Evolutionary conservation across 2,888 invertebrate species (phyloP), one percentile per base, ranked within the genome.

Genomic region (Polyommatus icarus): DNA sequence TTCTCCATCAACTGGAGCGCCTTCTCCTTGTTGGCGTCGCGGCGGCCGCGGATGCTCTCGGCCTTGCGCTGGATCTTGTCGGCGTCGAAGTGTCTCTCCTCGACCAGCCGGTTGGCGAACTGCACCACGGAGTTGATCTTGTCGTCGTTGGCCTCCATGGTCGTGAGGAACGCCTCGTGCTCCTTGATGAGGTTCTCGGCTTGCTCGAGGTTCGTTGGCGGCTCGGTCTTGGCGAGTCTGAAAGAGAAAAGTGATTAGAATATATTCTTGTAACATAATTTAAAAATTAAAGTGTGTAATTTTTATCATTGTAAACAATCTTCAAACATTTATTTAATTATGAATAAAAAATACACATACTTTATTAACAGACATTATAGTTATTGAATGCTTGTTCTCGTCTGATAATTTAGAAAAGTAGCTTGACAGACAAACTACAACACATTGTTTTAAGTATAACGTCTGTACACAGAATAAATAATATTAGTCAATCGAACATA

Each of bases 101-200:
- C 98, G 80, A 97, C 97, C 29, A 98, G 95, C 20, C 98, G 96
- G 85, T 97, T 97, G 80, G 99, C 99, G 89, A 99, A 99, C 89
- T 98, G 98, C 0, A 99, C 97, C 71, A 99, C 98, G 0, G 97
- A 97, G 89, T 99, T 99, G 88, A 99, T 98, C 94, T 99, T 99
- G 89, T 99, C 99, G 89, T 99, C 99, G 92, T 99, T 99, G 18
- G 99, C 99, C 90, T 99, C 99, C 99, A 99, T 99, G 5, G 99
- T 99, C 0, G 99, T 99, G 85, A 99, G 96, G 96, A 99, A 99
- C 0, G 99, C 99, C 90, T 99, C 99, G 92, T 99, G 99, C 76
- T 99, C 97, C 91, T 99, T 99, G 87, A 99, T 97, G 87, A 97
- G 95, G 89, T 98, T 98, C 90, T 99, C 99, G 46, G 99, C 99